Conservation (phyloP, 2,888 invertebrate genomes). For the Lycocerus yunnanus region DNA sequence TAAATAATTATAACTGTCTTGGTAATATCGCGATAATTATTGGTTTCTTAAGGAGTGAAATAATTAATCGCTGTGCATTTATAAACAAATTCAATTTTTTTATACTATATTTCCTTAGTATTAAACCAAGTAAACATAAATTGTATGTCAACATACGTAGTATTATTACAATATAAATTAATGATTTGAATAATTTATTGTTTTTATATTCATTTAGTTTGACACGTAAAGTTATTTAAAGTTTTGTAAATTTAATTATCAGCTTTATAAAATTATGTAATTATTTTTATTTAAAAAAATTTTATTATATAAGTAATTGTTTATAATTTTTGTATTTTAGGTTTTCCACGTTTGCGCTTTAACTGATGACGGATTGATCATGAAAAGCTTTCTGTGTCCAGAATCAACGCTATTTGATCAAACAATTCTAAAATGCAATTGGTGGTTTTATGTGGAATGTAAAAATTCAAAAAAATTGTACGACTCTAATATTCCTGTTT, state of each 20-base stretch:
- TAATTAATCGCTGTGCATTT: not conserved
- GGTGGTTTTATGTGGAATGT: slow-evolving; percentile 95
- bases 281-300: not conserved
- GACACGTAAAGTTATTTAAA: not conserved
- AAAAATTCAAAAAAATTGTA: slow-evolving; percentile 78
- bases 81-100: not conserved
- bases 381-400: slow-evolving; percentile 90
- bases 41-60: not conserved
- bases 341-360: slow-evolving; percentile 91
- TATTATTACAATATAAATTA: not conserved
- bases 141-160: no score
- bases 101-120: not conserved
- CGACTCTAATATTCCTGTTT: slow-evolving; percentile 88
- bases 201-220: not conserved
- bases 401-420: slow-evolving; percentile 91
- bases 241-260: not conserved
- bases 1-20: not conserved
- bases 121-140: no score
- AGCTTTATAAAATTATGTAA: not conserved
- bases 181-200: not conserved
- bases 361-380: slow-evolving; percentile 85
- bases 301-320: not conserved
- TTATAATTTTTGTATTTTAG: slow-evolving; percentile 56
- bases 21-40: not conserved
- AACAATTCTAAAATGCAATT: slow-evolving; percentile 88